Evolutionary conservation across 2,888 invertebrate species (phyloP).

Genomic region (Aromia moschata): DNA sequence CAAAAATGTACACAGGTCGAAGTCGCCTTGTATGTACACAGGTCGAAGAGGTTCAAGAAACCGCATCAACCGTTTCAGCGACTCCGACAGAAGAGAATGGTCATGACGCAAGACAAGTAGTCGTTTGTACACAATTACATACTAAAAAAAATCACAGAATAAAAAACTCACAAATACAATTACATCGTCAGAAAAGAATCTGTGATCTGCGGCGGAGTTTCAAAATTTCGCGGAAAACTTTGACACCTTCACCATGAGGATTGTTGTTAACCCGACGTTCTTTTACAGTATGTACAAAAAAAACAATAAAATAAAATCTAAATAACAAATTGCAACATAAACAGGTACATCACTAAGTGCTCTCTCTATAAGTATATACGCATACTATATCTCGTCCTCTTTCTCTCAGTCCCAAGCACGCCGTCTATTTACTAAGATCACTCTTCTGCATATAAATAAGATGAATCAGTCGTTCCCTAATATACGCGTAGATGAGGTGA

Average conservation of each 20-base stretch:
- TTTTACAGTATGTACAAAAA: slow-evolving; percentile 49
- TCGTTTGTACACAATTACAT: slow-evolving; percentile 54
- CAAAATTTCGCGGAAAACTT: slow-evolving; percentile 38
- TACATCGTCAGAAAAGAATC: slow-evolving; percentile 48
- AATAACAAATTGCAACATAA: slow-evolving; percentile 62
- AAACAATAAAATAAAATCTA: slow-evolving; percentile 62
- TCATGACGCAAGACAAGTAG: slow-evolving; percentile 43
- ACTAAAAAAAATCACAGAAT: slow-evolving; percentile 62
- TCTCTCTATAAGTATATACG: slow-evolving; percentile 43
- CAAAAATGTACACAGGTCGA: slow-evolving; percentile 56
- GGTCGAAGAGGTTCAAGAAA: slow-evolving; percentile 41
- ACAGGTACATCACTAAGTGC: slow-evolving; percentile 62
- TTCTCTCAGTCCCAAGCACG: slow-evolving; percentile 39
- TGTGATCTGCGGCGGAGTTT: slow-evolving; percentile 48
- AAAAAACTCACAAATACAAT: slow-evolving; percentile 59
- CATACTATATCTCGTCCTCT: slow-evolving; percentile 41
- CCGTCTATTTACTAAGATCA: slow-evolving; percentile 26
- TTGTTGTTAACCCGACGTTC: slow-evolving; percentile 48
- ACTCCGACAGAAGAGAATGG: slow-evolving; percentile 38
- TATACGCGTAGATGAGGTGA: slow-evolving; percentile 17
- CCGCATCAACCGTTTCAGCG: slow-evolving; percentile 41
- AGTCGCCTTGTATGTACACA: slow-evolving; percentile 54
- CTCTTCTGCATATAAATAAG: slow-evolving; percentile 37
- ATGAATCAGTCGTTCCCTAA: slow-evolving; percentile 51
- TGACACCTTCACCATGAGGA: slow-evolving; percentile 36